Base-by-base conservation (phyloP, 2,797 vertebrate species). In the Aphelocoma californica region DNA sequence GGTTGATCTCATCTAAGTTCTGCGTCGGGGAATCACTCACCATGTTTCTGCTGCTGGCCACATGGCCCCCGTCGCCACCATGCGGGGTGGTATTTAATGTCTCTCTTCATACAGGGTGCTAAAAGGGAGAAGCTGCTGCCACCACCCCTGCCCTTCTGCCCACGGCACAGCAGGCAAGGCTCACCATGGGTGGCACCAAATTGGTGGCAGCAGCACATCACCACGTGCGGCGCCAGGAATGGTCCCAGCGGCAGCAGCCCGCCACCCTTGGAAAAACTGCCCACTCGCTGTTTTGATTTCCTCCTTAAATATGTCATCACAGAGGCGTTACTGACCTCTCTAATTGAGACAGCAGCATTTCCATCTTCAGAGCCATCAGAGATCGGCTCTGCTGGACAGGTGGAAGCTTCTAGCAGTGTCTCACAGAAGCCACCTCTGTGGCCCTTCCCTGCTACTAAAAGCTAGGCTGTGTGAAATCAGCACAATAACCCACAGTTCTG, bases 191-290 rank as follows among this genome's bases (percentile, higher is more conserved):
- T 4, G 5, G 24, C 2, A 2, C n/a, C n/a, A 26, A 12, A 58
- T 12, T 26, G n/a, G 56, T 2, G 0, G 23, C 10, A 2, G 56
- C 23, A 7, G 23, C 5, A 5, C 56, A 57, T 57, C 5, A 7
- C n/a, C 5, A 3, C 1, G 15, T 57, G n/a, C 9, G 2, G 21
- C 2, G 0, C 56, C 2, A 3, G n/a, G n/a, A 36, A 36, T 16
- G 56, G 56, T 18, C n/a, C 34, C 24, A 7, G n/a, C 10, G 1
- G 16, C 4, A 5, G 56, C 21, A 1, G 34, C 56, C 17, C 3
- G 3, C 34, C 16, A 26, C 34, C 24, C 34, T 34, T 23, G 24
- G 16, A 36, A 58, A 26, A 58, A 36, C 34, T 36, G 56, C 24
- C 24, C 14, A 1, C 4, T 12, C 4, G 3, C 57, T 36, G 34